Percentiles rank a stretch among this genome's conserved stretches.
These are phyloP conservation scores for Drosophila kokeensis DNA, from an alignment of 2,888 invertebrate species.

Conservation along the genomic window DNA sequence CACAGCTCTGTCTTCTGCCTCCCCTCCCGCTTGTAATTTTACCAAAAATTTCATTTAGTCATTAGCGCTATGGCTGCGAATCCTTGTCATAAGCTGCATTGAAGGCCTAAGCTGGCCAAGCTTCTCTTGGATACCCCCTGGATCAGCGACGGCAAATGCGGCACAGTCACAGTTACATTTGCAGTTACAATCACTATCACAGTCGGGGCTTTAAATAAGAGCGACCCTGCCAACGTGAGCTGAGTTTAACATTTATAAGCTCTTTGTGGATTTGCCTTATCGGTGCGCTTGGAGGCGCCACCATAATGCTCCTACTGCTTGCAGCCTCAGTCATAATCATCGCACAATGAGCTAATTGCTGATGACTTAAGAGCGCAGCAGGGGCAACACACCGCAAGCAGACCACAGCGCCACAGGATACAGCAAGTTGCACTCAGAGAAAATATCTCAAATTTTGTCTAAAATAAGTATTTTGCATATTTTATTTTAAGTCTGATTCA, in stretches of 20 bases:
- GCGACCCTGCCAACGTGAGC: slow-evolving; percentile 3
- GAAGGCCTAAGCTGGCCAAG: slow-evolving; percentile 45
- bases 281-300: slow-evolving; percentile 4
- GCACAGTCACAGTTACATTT: background rate
- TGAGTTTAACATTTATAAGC: slow-evolving; percentile 70
- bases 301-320: slow-evolving; percentile 18
- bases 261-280: slow-evolving; percentile 69
- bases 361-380: slow-evolving; percentile 44
- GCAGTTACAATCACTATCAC: background rate
- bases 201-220: slow-evolving; percentile 43
- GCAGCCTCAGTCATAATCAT: slow-evolving; percentile 14
- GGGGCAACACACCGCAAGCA: slow-evolving; percentile 15
- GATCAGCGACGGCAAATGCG: background rate
- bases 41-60: slow-evolving; percentile 47
- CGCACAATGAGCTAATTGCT: slow-evolving; percentile 48
- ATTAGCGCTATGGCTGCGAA: slow-evolving; percentile 39
- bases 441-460: background rate
- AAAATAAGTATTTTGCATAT: background rate
- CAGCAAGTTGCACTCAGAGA: slow-evolving; percentile 7
- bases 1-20: background rate
- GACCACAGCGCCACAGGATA: slow-evolving; percentile 35
- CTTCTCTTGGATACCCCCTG: slow-evolving; percentile 17
- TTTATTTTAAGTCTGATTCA: background rate
- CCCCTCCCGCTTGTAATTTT: slow-evolving; percentile 7
- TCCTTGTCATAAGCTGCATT: slow-evolving; percentile 54